Evolutionary conservation across 2,888 invertebrate genomes (phyloP).

Genomic region (Tenthredo amoena): DNA sequence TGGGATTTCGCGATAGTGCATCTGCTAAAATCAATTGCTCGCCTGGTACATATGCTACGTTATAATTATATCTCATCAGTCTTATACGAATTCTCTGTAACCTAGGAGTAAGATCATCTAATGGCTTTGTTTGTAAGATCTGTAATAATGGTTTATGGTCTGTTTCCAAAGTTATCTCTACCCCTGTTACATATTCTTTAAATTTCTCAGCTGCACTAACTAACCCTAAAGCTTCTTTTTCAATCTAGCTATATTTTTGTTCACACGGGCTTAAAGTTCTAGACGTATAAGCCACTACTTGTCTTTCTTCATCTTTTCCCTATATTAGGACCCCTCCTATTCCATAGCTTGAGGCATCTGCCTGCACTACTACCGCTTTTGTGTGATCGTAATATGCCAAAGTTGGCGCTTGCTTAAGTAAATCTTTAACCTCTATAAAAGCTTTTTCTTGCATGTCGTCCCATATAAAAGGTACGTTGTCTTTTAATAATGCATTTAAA

Average conservation of each 20-base stretch:
- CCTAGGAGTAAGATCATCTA: constrained; percentile 70
- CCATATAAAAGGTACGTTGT: constrained; percentile 61
- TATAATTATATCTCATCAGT: constrained; percentile 66
- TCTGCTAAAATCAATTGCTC: constrained; percentile 68
- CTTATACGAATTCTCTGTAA: constrained; percentile 71
- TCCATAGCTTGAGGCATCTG: constrained; percentile 70
- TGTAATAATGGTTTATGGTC: constrained; percentile 72
- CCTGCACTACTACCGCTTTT: constrained; percentile 57
- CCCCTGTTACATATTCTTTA: constrained; percentile 69
- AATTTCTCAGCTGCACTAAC: constrained; percentile 70
- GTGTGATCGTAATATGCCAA: constrained; percentile 68
- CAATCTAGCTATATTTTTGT: constrained; percentile 71
- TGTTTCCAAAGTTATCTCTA: too few relatives aligned
- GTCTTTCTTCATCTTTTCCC: constrained; percentile 63
- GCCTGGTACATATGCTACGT: constrained; percentile 66
- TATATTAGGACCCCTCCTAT: constrained; percentile 70
- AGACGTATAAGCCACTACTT: constrained; percentile 68
- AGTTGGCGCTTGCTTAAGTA: constrained; percentile 64
- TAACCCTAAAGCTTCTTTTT: constrained; percentile 73
- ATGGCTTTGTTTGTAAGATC: constrained; percentile 68
- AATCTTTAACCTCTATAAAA: constrained; percentile 65
- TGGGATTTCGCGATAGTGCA: constrained; percentile 60
- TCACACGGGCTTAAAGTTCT: constrained; percentile 68
- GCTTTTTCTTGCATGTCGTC: constrained; percentile 59
- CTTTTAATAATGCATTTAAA: constrained; percentile 61